Percentiles rank a stretch among this genome's conserved stretches.
Conservation (phyloP, 2,888 invertebrate species). For the Tenthredo scrophulariae region DNA sequence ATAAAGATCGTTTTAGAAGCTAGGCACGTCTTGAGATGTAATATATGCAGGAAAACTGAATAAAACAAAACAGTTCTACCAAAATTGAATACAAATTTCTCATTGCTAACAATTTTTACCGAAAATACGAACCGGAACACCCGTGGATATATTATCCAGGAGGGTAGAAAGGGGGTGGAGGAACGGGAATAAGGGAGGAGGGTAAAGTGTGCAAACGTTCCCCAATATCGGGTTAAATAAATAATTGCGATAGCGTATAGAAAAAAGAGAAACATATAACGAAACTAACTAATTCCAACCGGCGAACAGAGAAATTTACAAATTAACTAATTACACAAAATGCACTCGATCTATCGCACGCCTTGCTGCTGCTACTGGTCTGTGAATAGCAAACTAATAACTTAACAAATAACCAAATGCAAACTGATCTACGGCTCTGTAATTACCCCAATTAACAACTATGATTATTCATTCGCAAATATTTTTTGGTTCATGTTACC, state of each 20-base stretch:
- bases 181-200: neutral
- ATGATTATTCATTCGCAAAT: constrained; percentile 19
- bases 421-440: constrained; percentile 42
- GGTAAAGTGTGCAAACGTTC: neutral
- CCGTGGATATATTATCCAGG: constrained; percentile 18
- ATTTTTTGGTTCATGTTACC: neutral
- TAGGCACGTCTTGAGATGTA: constrained; percentile 65
- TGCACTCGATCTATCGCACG: constrained; percentile 35
- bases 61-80: constrained; percentile 69
- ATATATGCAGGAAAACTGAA: constrained; percentile 67
- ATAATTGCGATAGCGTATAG: constrained; percentile 18
- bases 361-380: neutral
- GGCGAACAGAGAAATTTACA: constrained; percentile 10
- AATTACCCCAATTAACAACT: constrained; percentile 37
- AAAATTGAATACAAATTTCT: constrained; percentile 73
- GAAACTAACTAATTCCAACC: constrained; percentile 36
- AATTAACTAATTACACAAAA: constrained; percentile 49
- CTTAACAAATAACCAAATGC: constrained; percentile 45
- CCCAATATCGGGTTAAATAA: constrained; percentile 39
- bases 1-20: constrained; percentile 66
- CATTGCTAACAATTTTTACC: constrained; percentile 41
- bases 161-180: neutral
- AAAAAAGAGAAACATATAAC: neutral
- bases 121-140: constrained; percentile 19
- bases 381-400: constrained; percentile 45